Conservation (phyloP, 2,113 vertebrate genomes). For the Siniperca chuatsi region DNA sequence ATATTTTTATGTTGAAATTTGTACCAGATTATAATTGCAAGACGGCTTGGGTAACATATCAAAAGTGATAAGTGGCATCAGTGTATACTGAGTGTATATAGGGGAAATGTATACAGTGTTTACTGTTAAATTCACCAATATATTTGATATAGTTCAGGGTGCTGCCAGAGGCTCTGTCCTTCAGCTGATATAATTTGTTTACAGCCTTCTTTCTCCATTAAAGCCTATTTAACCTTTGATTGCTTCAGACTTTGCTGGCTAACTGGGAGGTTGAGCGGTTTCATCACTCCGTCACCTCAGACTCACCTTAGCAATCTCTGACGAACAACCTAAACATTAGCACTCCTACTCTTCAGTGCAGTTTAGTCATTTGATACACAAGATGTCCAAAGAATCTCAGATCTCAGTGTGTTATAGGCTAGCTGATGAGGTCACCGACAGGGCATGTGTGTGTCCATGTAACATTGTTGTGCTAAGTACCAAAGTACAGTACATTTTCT, state of each 20-base stretch:
- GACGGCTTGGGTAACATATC: neutral
- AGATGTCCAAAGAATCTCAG: neutral
- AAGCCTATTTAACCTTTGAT: slow-evolving; percentile 25
- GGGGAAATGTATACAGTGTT: neutral
- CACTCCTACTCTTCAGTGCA: slow-evolving; percentile 5
- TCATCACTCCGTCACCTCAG: slow-evolving; percentile 52
- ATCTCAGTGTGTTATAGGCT: neutral
- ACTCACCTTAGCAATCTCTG: slow-evolving; percentile 45
- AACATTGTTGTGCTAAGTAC: slow-evolving; percentile 21
- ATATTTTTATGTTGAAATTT: neutral
- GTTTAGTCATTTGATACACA: slow-evolving; percentile 23
- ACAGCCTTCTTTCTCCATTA: neutral
- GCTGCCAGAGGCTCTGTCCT: neutral
- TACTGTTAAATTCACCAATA: neutral
- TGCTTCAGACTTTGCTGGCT: slow-evolving; percentile 42
- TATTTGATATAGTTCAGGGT: neutral
- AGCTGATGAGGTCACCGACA: slow-evolving; percentile 16
- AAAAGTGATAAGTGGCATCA: neutral
- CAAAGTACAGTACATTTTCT: slow-evolving; percentile 44
- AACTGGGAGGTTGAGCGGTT: slow-evolving; percentile 34
- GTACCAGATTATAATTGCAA: neutral
- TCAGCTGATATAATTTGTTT: neutral
- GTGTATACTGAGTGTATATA: too few relatives aligned
- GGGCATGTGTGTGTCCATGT: neutral
- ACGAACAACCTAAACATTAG: slow-evolving; percentile 39